phyloP scores from a whole-genome alignment of 2,888 invertebrate species.

The Seira musarum region DNA sequence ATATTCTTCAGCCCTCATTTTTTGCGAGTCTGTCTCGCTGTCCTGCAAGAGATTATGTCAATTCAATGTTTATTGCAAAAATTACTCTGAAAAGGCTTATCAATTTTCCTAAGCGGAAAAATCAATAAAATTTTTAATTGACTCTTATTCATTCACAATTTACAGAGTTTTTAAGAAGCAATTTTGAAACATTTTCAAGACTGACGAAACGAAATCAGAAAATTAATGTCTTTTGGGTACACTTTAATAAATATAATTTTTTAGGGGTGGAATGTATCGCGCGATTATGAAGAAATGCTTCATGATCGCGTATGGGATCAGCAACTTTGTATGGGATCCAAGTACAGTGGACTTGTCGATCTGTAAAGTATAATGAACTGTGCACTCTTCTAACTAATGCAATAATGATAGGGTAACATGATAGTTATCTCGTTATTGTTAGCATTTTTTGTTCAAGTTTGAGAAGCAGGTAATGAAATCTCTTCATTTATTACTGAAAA shows the following conservation, averaged over 20 bases:
- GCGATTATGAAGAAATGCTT: no score
- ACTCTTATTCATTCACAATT: no score
- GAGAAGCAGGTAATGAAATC: conserved; percentile 30
- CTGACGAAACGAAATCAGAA: neutral
- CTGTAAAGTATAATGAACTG: neutral
- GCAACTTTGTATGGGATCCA: neutral
- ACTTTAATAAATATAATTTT: no score
- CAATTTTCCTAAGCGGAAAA: no score
- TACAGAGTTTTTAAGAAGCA: no score
- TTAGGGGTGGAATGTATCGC: no score
- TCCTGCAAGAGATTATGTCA: no score
- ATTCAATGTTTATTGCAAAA: no score
- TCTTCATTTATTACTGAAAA: neutral
- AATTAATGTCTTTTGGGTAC: neutral
- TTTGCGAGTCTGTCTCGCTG: no score
- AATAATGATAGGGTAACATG: neutral
- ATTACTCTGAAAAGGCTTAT: no score
- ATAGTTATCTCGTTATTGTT: neutral
- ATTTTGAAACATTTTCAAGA: no score
- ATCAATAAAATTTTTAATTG: no score
- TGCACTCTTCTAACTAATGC: neutral
- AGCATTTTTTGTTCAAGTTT: neutral
- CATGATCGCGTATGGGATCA: neutral
- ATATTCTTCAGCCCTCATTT: neutral
- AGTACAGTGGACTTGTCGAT: neutral